A percentile compares a stretch with the other conserved stretches of the same genome.
Conservation (phyloP, 1,140 invertebrate genomes). For the Dolichoris vasculosae region DNA sequence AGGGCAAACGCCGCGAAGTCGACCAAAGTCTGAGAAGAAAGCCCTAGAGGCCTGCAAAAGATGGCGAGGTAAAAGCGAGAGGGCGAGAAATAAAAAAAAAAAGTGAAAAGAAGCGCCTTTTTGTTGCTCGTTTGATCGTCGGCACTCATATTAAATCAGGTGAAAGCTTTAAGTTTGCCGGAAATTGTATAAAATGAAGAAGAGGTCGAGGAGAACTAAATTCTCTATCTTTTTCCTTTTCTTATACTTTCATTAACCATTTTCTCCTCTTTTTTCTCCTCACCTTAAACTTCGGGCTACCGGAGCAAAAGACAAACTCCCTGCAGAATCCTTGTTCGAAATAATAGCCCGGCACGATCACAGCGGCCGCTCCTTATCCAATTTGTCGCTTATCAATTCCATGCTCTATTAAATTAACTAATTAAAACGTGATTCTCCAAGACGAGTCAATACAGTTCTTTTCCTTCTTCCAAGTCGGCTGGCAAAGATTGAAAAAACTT, state of each 20-base stretch:
- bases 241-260: slow-evolving; percentile 43
- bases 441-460: not conserved
- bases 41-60: not conserved
- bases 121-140: slow-evolving; percentile 61
- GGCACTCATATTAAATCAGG: slow-evolving; percentile 62
- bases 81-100: not conserved
- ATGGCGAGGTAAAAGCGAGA: not conserved
- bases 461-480: not conserved
- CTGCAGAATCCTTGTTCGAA: slow-evolving; percentile 25
- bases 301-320: slow-evolving; percentile 49
- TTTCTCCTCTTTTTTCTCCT: slow-evolving; percentile 10
- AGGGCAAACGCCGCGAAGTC: slow-evolving; percentile 4
- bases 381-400: slow-evolving; percentile 50
- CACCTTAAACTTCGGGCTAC: too few relatives aligned
- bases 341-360: slow-evolving; percentile 28
- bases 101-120: slow-evolving; percentile 22
- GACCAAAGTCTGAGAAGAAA: slow-evolving; percentile 14
- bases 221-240: not conserved
- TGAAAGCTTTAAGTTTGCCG: slow-evolving; percentile 54
- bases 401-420: slow-evolving; percentile 43
- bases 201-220: not conserved
- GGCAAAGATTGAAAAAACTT: slow-evolving; percentile 33
- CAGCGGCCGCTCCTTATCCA: slow-evolving; percentile 33
- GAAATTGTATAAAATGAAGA: slow-evolving; percentile 66
- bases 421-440: slow-evolving; percentile 22